Evolutionary conservation across 2,113 vertebrate genomes (phyloP), one percentile per base, ranked within the genome.

Genomic region (Thalassoma bifasciatum): DNA sequence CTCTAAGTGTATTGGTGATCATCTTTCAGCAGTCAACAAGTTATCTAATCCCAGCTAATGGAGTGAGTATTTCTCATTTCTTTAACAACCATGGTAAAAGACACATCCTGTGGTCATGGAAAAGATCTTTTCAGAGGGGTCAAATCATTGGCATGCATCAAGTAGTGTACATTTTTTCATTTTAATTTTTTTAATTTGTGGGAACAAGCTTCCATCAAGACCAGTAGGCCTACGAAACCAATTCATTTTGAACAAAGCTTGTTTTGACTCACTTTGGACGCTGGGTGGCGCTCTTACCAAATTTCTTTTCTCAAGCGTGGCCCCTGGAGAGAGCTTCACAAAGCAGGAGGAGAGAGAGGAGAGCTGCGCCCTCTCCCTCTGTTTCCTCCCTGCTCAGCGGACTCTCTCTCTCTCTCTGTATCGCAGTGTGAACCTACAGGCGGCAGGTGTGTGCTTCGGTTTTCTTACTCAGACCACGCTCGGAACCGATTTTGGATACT

Each of bases 261-360:
- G 61, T 24, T 56, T 13, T 1, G 23, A 10, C 12, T 1, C 13
- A n/a, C 19, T 17, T 0, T 64, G 0, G 42, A 38, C 89, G 5
- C 58, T 75, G 85, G 92, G 86, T 73, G 94, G 81, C 80, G 86
- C 86, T 90, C n/a, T 79, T 65, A 40, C 60, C 84, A 73, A 77
- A 11, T 58, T 75, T 54, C 5, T 47, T 44, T 5, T 14, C n/a
- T 21, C 36, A 30, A 66, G n/a, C 50, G 17, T 16, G 75, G 61
- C 26, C 78, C 80, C 44, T 19, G 53, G 75, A 69, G 81, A 24
- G 52, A 66, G 66, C 14, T 42, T 37, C 46, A 37, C 19, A 50
- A n/a, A 51, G 52, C 4, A 71, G 47, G 11, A 34, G 65, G 42
- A 54, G 30, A 62, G 58, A 62, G 70, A 37, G 30, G 63, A 65